Conservation (phyloP, 2,797 vertebrate genomes). For the Paedocypris micromegethes region DNA sequence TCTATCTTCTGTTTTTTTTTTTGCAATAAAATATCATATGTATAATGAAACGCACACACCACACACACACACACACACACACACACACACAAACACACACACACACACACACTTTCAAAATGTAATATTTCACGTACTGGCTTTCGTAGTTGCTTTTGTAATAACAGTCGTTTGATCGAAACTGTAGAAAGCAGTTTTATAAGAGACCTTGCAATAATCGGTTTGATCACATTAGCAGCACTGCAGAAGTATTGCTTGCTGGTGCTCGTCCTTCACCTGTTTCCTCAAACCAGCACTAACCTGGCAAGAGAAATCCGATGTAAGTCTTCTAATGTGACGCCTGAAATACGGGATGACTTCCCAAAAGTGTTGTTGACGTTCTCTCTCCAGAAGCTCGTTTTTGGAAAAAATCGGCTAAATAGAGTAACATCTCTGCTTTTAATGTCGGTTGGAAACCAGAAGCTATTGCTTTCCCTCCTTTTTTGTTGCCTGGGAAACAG, state of each 20-base stretch:
- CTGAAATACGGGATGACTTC: constrained; percentile 10
- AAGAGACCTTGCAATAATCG: neutral
- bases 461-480: constrained; percentile 39
- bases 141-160: no score
- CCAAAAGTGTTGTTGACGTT: constrained; percentile 12
- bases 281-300: constrained; percentile 9
- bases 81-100: no score
- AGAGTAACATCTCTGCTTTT: constrained; percentile 23
- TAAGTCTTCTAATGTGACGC: constrained; percentile 17
- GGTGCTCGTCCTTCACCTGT: neutral
- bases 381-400: constrained; percentile 19
- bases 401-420: constrained; percentile 24
- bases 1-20: no score
- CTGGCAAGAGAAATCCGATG: constrained; percentile 13
- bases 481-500: constrained; percentile 49
- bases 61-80: no score
- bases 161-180: no score
- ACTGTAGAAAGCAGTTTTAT: neutral
- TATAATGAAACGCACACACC: no score
- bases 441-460: constrained; percentile 37
- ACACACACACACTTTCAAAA: no score
- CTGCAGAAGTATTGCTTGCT: constrained; percentile 7
- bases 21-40: no score
- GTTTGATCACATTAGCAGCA: constrained; percentile 10
- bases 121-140: no score